These are phyloP conservation scores for Pangasius krempfi DNA, from an alignment of 2,797 vertebrate species.

Conservation along the genomic window DNA sequence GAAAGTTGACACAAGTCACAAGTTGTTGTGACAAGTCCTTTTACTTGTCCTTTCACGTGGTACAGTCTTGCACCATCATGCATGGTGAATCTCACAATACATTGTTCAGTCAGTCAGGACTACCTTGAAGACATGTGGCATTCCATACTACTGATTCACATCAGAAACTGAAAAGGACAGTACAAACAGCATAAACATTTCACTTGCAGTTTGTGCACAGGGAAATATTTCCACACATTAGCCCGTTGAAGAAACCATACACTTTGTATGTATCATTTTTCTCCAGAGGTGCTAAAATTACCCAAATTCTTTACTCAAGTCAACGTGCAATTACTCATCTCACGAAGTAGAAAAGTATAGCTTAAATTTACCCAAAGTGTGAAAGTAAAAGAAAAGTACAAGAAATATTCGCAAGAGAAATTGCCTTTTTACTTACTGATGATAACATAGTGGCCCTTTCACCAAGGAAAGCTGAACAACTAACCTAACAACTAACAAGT, in stretches of 20 bases:
- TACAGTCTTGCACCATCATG: background rate
- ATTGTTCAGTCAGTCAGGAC: background rate
- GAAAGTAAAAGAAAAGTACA: background rate
- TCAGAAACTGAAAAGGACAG: background rate
- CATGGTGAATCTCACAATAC: constrained; percentile 14
- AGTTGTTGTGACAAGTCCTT: constrained; percentile 39
- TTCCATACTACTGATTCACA: constrained; percentile 34
- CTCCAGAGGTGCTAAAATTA: background rate
- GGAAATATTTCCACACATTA: background rate
- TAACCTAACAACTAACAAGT: background rate
- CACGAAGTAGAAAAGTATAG: background rate
- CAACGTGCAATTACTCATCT: background rate
- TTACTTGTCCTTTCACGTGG: constrained; percentile 14
- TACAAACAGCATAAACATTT: background rate
- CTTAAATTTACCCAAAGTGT: background rate
- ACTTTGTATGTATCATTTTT: background rate
- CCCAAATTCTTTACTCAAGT: background rate
- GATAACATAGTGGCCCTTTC: background rate
- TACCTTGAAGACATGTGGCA: constrained; percentile 9
- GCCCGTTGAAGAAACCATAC: background rate
- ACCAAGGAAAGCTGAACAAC: background rate
- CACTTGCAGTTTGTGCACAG: background rate
- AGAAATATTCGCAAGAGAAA: background rate
- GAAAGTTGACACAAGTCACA: background rate
- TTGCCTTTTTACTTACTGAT: background rate